Base-by-base conservation (phyloP, 1,140 invertebrate genomes). In the Campoletis sonorensis region DNA sequence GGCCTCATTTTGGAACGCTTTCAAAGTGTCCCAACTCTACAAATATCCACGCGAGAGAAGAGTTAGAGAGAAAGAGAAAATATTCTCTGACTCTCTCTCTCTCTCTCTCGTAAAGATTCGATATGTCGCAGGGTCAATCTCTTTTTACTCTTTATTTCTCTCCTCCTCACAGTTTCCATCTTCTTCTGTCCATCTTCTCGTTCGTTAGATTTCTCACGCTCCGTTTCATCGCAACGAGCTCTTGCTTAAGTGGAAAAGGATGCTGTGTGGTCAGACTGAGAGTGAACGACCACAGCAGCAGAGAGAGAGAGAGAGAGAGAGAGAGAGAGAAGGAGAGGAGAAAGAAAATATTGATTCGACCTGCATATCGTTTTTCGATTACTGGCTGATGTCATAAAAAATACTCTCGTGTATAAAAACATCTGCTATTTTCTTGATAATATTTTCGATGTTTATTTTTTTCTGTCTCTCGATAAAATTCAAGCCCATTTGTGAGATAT, bases 81-180 rank as follows among this genome's bases (percentile, higher is more conserved):
- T 27, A 33, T 15, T 33, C 67, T 30, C 27, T n/a, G 27, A 8
- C 4, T 21, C 61, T 33, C 64, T n/a, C n/a, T n/a, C n/a, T 3
- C 4, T 5, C 30, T 33, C 13, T 70, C 72, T 8, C 72, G 67
- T 7, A 11, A 54, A 75, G 72, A 75, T 75, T 75, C 45, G 45
- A 75, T 75, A 75, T 75, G 72, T 75, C 72, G 72, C 72, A 75
- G 72, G 72, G 72, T 75, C 72, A 75, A 75, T 75, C 49, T 81
- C 73, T 81, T 67, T 37, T 37, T 64, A 30, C 11, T 30, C 64
- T 72, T 40, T 13, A n/a, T 27, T n/a, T 75, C 54, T 33, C 61
- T 64, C 61, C 8, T 15, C 11, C 23, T 26, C 61, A 18, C 21
- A 26, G 10, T 82, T 26, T 54, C 77, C 51, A 54, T 49, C 80